Evolutionary conservation across 2,888 invertebrate genomes (phyloP).

Genomic region (Caenorhabditis sp.): DNA sequence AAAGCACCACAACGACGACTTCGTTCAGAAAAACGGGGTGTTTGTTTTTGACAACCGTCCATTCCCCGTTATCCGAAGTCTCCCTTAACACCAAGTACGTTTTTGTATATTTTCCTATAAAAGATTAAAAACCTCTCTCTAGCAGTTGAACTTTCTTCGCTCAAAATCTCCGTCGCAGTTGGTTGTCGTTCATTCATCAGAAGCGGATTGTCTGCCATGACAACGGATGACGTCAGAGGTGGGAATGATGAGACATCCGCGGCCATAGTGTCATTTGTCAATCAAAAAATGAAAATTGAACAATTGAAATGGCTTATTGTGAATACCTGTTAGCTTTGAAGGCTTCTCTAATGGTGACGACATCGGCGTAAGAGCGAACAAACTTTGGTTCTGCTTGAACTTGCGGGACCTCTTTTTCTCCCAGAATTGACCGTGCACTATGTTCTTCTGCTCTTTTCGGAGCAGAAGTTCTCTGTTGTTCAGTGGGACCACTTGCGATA

Average conservation of each 20-base stretch:
- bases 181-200: background rate
- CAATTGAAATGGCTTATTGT: background rate
- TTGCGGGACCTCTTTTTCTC: background rate
- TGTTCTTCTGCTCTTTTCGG: no score
- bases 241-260: background rate
- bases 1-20: background rate
- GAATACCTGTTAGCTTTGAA: background rate
- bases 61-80: background rate
- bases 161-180: no score
- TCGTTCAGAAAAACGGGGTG: background rate
- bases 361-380: slow-evolving; percentile 15
- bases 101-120: no score
- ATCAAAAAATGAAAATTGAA: background rate
- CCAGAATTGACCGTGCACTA: background rate
- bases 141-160: no score
- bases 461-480: no score
- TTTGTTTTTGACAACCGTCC: slow-evolving; percentile 1
- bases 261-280: background rate
- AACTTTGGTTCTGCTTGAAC: background rate
- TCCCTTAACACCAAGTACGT: no score
- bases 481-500: no score
- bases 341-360: slow-evolving; percentile 3
- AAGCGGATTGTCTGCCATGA: background rate
- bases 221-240: background rate
- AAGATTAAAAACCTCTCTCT: no score